Base-by-base conservation (phyloP, 2,888 invertebrate species). In the Drosophila paranaensis region DNA sequence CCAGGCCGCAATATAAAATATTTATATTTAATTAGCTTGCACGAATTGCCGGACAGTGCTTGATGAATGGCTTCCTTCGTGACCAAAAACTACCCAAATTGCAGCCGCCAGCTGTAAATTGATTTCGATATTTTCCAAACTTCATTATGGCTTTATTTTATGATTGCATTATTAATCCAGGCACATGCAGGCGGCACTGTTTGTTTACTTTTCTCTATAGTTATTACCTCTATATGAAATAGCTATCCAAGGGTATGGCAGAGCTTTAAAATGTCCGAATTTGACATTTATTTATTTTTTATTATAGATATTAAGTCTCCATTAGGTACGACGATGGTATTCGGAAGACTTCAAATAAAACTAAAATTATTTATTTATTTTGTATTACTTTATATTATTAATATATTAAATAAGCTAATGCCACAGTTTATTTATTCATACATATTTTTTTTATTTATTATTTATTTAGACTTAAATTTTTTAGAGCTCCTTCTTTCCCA, bases 61-160 rank as follows among this genome's bases (percentile, higher is more conserved):
- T 89, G 86, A 89, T 65, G 70, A 79, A 89, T 74, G 86, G 68
- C 79, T 88, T 87, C 88, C 89, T 71, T 64, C 57, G 74, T 81
- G 75, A 66, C 72, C 74, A 63, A 70, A 57, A 62, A 33, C 50
- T 50, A 55, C 33, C 35, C 25, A 55, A 70, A 45, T 27, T 63
- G 57, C 55, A 73, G 77, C 70, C 73, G 83, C 46, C 55, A 60
- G 53, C 43, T 76, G 74, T 66, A 66, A 86, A 79, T 53, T 65
- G 61, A 64, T 73, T 74, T 53, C 56, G 71, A 68, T 68, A 57
- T 72, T 67, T 67, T 62, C 45, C 51, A 37, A 62, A 73, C 50
- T 62, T 60, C 43, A 40, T 61, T 60, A 40, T 25, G 58, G 50
- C 16, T 50, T 51, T 40, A n/a, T 60, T 42, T 37, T 48, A 56